These are phyloP conservation scores for Cydia amplana DNA, from an alignment of 1,140 invertebrate genomes.

Conservation along the genomic window DNA sequence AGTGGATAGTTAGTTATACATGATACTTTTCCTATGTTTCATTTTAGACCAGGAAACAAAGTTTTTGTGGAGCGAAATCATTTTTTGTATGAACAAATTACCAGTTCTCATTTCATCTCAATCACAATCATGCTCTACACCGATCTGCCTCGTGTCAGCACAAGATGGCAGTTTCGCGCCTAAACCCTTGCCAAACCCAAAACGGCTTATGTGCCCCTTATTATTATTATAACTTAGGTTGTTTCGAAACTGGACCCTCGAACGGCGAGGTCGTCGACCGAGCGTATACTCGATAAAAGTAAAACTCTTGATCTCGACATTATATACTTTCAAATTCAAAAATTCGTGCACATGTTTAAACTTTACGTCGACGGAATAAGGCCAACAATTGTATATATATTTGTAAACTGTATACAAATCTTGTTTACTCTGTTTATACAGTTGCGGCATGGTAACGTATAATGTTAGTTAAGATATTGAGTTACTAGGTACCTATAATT, in stretches of 20 bases:
- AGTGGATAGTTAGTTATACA: too few relatives aligned
- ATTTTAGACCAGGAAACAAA: neutral
- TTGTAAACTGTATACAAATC: constrained; percentile 5
- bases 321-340: constrained; percentile 54
- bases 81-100: neutral
- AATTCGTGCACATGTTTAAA: constrained; percentile 38
- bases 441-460: neutral
- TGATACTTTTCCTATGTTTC: neutral
- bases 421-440: neutral
- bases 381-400: neutral
- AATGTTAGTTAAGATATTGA: constrained; percentile 1
- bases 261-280: constrained; percentile 53
- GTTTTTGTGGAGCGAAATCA: neutral
- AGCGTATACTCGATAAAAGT: constrained; percentile 67
- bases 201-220: neutral
- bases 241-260: neutral
- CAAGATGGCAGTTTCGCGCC: constrained; percentile 56
- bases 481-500: neutral
- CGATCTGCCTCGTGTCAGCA: constrained; percentile 33
- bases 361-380: neutral
- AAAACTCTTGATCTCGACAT: constrained; percentile 65
- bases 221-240: neutral
- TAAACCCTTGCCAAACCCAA: constrained; percentile 43
- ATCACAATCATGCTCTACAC: neutral
- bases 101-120: neutral